Evolutionary conservation across 2,888 invertebrate species (phyloP), one percentile per base, ranked within the genome.

Genomic region (Pyrrhosoma nymphula): DNA sequence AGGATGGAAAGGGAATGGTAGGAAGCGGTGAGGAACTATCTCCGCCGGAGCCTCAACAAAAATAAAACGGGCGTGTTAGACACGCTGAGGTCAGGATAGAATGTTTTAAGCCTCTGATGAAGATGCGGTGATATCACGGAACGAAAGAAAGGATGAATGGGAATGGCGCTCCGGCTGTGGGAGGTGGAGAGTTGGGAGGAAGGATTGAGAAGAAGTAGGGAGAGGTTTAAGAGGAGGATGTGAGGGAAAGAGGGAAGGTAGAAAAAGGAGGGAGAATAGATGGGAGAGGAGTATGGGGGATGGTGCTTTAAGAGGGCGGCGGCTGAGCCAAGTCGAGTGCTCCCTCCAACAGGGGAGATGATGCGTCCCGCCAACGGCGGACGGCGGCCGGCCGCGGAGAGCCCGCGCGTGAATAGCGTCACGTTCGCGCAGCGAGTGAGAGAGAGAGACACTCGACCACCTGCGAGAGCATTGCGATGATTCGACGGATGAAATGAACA

Each of bases 31-130:
- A 82, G 82, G 82, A 35, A 82, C 82, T 69, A 35, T 82, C 82
- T 35, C 16, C 82, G 30, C n/a, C 82, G 35, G 30, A 82, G 16
- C 35, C 30, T 82, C 82, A 82, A 82, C 82, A 35, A 82, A 82
- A 82, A 82, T 35, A 82, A 82, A 82, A 82, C 82, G 82, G 82
- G 82, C 82, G 82, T 16, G 82, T 82, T 82, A 82, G 82, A 82
- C 82, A 82, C 35, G 82, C 82, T 82, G 82, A 82, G 82, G 82
- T 82, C 82, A 82, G 82, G 82, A 82, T 82, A 82, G 82, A 82
- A 82, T 82, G 82, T 82, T 82, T 82, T 82, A 82, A 82, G 18
- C 82, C 82, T 30, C 82, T 35, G 35, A 82, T 82, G 82, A 82
- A 82, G 82, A 82, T 82, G 82, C 82, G 82, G 82, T 82, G 82